phyloP scores from a whole-genome alignment of 2,888 invertebrate species.

The Gastracanthus pulcherrimus region DNA sequence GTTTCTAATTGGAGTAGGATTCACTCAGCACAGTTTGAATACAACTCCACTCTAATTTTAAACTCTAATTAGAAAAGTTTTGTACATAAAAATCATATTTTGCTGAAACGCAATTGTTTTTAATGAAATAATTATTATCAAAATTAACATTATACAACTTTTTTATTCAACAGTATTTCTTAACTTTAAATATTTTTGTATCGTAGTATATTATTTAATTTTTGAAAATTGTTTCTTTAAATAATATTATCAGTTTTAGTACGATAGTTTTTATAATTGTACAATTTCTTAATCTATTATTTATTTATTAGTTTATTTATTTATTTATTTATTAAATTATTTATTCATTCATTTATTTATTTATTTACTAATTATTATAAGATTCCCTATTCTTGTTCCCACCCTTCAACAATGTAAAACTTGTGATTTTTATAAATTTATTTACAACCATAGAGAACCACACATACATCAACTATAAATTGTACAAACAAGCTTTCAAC shows the following conservation, averaged over 20 bases:
- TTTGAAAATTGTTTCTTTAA: not conserved
- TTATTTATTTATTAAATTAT: not conserved
- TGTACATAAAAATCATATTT: too few species aligned
- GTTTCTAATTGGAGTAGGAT: too few species aligned
- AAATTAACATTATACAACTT: too few species aligned
- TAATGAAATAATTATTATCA: too few species aligned
- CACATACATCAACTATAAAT: not conserved
- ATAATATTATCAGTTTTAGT: not conserved
- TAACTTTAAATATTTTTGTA: not conserved
- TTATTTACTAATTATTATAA: not conserved
- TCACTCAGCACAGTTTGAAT: too few species aligned
- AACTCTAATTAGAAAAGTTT: too few species aligned
- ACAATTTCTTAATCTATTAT: not conserved
- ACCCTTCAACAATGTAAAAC: too few species aligned
- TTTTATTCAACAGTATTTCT: not conserved
- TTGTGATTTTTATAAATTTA: too few species aligned
- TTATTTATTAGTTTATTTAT: not conserved
- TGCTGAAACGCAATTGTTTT: too few species aligned
- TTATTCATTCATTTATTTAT: not conserved
- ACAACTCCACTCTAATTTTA: too few species aligned
- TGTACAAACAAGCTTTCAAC: not conserved
- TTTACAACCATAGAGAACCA: too few species aligned
- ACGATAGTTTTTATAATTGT: not conserved
- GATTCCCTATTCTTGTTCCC: too few species aligned
- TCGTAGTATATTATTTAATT: not conserved